Percentiles rank a stretch among this genome's conserved stretches.
Evolutionary conservation across 2,888 invertebrate species (phyloP).

Genomic region (Eretmocerus hayati): DNA sequence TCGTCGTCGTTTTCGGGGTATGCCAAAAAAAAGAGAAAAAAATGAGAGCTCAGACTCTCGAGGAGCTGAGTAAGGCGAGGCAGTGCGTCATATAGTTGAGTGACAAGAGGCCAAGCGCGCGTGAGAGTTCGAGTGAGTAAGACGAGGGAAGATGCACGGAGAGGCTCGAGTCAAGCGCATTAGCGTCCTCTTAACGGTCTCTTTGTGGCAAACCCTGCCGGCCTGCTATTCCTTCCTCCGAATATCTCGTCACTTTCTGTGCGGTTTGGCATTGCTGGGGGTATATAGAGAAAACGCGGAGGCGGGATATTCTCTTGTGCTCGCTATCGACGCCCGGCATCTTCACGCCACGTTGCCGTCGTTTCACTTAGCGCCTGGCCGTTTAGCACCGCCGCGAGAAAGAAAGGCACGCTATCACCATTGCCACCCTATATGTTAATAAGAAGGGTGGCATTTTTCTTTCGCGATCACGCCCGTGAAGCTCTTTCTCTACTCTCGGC

Average conservation of each 20-base stretch:
- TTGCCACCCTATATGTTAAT: neutral
- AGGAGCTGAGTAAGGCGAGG: neutral
- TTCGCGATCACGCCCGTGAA: no score
- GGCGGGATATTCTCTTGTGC: no score
- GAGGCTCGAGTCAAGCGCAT: conserved; percentile 12
- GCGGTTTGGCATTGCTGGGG: no score
- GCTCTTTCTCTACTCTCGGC: neutral
- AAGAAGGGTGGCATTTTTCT: no score
- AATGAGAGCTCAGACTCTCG: no score
- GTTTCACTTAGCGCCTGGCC: conserved; percentile 16
- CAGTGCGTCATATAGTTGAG: neutral
- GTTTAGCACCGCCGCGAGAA: conserved; percentile 12
- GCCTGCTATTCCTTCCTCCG: neutral
- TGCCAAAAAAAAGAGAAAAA: no score
- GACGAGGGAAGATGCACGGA: neutral
- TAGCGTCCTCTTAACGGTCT: conserved; percentile 18
- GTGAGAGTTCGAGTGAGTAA: neutral
- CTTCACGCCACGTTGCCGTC: conserved; percentile 1
- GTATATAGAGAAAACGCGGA: no score
- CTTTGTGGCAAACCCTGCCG: conserved; percentile 7
- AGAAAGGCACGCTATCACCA: conserved; percentile 2
- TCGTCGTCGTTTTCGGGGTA: no score
- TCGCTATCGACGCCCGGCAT: conserved; percentile 16
- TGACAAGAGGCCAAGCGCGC: conserved; percentile 1
- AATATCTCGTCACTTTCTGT: neutral